A percentile compares a stretch with the other conserved stretches of the same genome.
These are phyloP conservation scores for Ictalurus furcatus DNA, from an alignment of 2,113 vertebrate species.

Conservation along the genomic window DNA sequence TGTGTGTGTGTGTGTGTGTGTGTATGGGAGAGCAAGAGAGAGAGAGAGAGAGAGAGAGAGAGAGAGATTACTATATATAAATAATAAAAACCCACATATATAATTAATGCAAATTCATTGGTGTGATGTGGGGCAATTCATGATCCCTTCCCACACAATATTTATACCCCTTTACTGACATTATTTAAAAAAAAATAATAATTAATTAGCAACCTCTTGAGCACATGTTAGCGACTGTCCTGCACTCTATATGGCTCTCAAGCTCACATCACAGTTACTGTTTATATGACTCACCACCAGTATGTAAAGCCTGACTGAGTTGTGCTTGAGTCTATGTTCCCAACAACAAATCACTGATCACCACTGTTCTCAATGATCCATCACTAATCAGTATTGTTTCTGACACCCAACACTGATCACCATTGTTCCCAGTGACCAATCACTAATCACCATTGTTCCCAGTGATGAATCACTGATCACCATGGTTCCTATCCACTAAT, in stretches of 20 bases:
- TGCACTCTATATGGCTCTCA: background rate
- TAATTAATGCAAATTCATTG: background rate
- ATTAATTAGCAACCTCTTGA: background rate
- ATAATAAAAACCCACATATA: background rate
- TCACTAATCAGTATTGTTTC: background rate
- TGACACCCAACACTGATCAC: background rate
- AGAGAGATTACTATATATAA: background rate
- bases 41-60: background rate
- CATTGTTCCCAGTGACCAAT: background rate
- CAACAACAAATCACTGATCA: background rate
- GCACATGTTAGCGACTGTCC: background rate
- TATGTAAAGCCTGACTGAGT: background rate
- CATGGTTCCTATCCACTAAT: background rate
- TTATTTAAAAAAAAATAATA: background rate
- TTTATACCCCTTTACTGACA: background rate
- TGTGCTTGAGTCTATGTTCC: background rate
- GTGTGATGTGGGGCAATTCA: background rate
- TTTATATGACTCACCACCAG: background rate
- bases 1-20: slow-evolving; percentile 9
- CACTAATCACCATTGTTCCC: background rate
- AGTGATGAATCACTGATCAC: background rate
- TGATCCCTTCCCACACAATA: background rate
- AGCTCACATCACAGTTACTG: background rate
- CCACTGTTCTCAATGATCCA: background rate
- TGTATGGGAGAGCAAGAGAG: background rate